Conservation (phyloP, 2,888 invertebrate species). For the Drosophila paramelanica region DNA sequence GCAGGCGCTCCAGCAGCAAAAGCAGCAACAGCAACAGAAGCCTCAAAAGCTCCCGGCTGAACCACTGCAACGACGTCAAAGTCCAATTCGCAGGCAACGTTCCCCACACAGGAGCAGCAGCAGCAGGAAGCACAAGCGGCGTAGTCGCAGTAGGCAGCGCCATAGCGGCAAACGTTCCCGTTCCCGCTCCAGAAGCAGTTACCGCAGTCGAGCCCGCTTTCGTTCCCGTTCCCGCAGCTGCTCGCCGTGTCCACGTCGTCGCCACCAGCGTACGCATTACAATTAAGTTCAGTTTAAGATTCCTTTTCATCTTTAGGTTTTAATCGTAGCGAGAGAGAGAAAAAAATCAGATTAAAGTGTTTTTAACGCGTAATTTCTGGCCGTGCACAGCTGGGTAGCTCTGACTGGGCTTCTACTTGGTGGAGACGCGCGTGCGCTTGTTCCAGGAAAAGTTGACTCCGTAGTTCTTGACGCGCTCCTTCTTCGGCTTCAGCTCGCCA, state of each 20-base stretch:
- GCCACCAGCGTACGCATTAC: constrained; percentile 4
- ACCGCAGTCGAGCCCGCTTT: background rate
- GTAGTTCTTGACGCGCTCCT: constrained; percentile 94
- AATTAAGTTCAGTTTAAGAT: constrained; percentile 14
- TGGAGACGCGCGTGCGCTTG: constrained; percentile 96
- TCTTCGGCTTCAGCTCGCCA: constrained; percentile 88
- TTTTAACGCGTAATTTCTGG: constrained; percentile 30
- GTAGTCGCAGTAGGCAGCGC: constrained; percentile 21
- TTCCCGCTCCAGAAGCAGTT: background rate
- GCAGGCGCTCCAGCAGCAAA: constrained; percentile 70
- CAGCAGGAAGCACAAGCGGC: background rate
- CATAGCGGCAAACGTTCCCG: background rate
- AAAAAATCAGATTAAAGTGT: constrained; percentile 34
- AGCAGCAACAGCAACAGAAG: background rate
- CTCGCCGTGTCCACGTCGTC: too few species aligned
- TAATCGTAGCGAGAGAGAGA: constrained; percentile 30
- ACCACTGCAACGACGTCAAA: too few species aligned
- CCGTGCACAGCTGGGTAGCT: background rate
- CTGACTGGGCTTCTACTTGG: constrained; percentile 89
- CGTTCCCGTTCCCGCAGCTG: background rate
- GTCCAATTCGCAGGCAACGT: background rate
- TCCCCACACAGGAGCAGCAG: background rate
- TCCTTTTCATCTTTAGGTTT: constrained; percentile 7
- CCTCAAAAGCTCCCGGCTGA: too few species aligned
- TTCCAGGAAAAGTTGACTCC: constrained; percentile 98